phyloP scores from a whole-genome alignment of 2,797 vertebrate genomes.

The Melanotaenia boesemani region DNA sequence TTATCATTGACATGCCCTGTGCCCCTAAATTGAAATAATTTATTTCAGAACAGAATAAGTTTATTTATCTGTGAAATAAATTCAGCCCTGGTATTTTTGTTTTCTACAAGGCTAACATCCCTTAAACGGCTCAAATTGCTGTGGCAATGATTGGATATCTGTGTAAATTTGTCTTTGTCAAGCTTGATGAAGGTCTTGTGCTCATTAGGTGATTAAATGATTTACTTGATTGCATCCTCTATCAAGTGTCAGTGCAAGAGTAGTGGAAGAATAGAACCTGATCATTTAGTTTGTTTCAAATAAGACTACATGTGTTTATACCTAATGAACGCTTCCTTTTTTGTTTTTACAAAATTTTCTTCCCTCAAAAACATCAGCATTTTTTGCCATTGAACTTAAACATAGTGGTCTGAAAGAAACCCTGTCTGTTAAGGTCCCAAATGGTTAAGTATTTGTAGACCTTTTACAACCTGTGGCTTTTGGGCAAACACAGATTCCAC shows the following conservation, averaged over 20 bases:
- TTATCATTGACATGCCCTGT: too few species aligned
- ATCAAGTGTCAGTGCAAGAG: not conserved
- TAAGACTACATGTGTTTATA: not conserved
- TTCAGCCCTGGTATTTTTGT: conserved; percentile 1
- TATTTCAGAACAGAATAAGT: not conserved
- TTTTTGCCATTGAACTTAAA: not conserved
- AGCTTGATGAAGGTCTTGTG: conserved; percentile 10
- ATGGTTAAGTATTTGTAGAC: conserved; percentile 5
- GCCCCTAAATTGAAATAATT: not conserved
- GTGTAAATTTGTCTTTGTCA: not conserved
- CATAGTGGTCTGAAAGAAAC: not conserved
- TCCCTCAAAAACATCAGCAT: not conserved
- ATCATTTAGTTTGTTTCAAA: not conserved
- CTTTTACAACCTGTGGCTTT: conserved; percentile 17
- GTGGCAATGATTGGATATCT: conserved; percentile 1
- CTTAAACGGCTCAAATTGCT: not conserved
- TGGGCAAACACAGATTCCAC: conserved; percentile 21
- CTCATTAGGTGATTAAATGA: conserved; percentile 22
- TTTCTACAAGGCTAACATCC: not conserved
- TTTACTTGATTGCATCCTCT: conserved; percentile 13
- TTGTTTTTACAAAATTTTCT: too few species aligned
- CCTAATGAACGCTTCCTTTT: not conserved
- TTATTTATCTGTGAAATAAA: conserved; percentile 6
- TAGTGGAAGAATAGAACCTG: not conserved
- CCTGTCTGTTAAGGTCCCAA: not conserved